A percentile compares a stretch with the other conserved stretches of the same genome.
Conservation (phyloP, 2,888 invertebrate genomes). For the Rhorus exstirpatorius region DNA sequence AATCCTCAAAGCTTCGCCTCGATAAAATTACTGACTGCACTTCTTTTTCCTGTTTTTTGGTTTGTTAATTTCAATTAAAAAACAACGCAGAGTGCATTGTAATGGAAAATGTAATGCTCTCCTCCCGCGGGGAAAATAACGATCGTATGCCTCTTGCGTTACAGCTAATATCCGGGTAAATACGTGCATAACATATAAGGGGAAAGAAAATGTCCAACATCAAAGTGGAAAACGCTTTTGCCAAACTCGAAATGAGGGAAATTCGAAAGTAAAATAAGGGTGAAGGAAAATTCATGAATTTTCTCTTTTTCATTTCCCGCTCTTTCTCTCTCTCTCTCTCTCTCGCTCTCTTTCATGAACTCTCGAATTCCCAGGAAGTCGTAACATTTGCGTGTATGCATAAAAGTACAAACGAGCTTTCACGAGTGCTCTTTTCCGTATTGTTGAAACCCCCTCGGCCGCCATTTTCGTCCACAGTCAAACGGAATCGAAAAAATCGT, state of each 20-base stretch:
- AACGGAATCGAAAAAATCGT: constrained; percentile 39
- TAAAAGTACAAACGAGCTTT: constrained; percentile 14
- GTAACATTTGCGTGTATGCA: constrained; percentile 18
- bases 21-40: too few species aligned
- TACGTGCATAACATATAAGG: constrained; percentile 89
- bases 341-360: constrained; percentile 1
- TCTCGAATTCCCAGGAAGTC: constrained; percentile 19
- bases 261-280: too few species aligned
- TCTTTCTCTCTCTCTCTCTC: background rate
- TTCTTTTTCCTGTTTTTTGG: too few species aligned
- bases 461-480: background rate
- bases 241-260: background rate
- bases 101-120: background rate
- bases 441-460: background rate
- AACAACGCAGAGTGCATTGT: too few species aligned
- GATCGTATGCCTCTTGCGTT: constrained; percentile 81
- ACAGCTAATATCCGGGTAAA: background rate
- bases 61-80: too few species aligned
- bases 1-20: too few species aligned
- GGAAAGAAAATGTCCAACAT: constrained; percentile 89
- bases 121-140: background rate
- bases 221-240: background rate
- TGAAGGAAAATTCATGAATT: too few species aligned
- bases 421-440: background rate
- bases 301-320: too few species aligned